Evolutionary conservation across 1,140 invertebrate species (phyloP).

Genomic region (Cyclina sinensis): DNA sequence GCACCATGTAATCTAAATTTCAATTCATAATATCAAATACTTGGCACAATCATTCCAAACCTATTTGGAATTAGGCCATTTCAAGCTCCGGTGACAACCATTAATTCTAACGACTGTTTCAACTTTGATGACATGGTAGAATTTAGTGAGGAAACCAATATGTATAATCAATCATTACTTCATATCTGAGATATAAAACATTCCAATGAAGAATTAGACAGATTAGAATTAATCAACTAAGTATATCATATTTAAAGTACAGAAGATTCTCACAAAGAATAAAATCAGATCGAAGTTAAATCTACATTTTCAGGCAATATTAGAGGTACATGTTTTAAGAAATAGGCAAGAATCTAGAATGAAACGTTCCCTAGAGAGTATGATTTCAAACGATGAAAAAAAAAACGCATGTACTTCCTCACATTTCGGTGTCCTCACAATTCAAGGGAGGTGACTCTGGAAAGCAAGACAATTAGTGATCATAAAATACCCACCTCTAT

Average conservation of each 20-base stretch:
- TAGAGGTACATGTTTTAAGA: background rate
- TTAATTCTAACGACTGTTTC: background rate
- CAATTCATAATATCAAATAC: too few relatives aligned
- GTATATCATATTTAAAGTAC: too few relatives aligned
- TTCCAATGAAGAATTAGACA: too few relatives aligned
- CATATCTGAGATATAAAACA: background rate
- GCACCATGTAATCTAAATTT: too few relatives aligned
- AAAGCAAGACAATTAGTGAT: slow-evolving; percentile 52
- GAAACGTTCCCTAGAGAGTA: background rate
- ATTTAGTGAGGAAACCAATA: background rate
- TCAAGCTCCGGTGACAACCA: too few relatives aligned
- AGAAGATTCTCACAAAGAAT: too few relatives aligned
- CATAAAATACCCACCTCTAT: slow-evolving; percentile 26
- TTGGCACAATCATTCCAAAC: too few relatives aligned
- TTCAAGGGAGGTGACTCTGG: slow-evolving; percentile 55
- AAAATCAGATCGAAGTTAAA: background rate
- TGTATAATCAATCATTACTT: background rate
- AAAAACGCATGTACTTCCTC: slow-evolving; percentile 11
- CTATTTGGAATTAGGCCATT: too few relatives aligned
- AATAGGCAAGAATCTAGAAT: background rate
- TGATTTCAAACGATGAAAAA: background rate
- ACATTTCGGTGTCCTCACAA: slow-evolving; percentile 44
- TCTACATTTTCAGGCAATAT: background rate
- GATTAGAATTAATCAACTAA: too few relatives aligned
- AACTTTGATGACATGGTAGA: background rate